phyloP scores from a whole-genome alignment of 2,888 invertebrate species.

The Oscheius sp. region DNA sequence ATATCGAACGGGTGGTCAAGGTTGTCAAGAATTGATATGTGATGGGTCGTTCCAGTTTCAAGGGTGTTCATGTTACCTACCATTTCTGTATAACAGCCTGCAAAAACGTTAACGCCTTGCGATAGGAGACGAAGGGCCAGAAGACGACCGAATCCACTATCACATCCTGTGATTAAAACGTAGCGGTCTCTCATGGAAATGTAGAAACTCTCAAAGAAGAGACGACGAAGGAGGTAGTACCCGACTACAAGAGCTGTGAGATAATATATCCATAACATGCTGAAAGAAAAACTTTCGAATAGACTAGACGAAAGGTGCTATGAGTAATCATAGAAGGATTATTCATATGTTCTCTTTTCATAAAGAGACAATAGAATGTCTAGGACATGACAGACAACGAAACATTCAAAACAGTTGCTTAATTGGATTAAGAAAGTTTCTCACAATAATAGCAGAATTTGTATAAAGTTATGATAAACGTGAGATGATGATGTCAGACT shows the following conservation, averaged over 20 bases:
- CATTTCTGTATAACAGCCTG: slow-evolving; percentile 77
- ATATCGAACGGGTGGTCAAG: slow-evolving; percentile 5
- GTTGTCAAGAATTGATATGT: slow-evolving; percentile 4
- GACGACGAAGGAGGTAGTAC: slow-evolving; percentile 44
- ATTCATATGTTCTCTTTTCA: not conserved
- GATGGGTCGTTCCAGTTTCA: slow-evolving; percentile 4
- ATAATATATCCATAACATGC: slow-evolving; percentile 23
- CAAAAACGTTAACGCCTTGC: slow-evolving; percentile 82
- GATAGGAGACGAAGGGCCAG: slow-evolving; percentile 71
- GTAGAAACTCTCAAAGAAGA: slow-evolving; percentile 45
- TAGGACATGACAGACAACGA: not conserved
- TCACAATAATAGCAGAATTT: not conserved
- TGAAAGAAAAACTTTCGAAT: not conserved
- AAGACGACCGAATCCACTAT: slow-evolving; percentile 69
- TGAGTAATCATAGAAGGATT: not conserved
- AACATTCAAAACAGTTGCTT: not conserved
- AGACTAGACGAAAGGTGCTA: not conserved
- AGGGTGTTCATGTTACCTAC: too few species aligned
- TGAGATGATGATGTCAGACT: not conserved
- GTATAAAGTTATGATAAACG: not conserved
- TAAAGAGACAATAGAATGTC: not conserved
- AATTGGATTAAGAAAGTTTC: not conserved
- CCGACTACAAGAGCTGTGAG: slow-evolving; percentile 22
- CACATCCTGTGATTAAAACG: slow-evolving; percentile 56
- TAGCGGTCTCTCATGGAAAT: slow-evolving; percentile 36